phyloP scores from a whole-genome alignment of 2,888 invertebrate species.

The Belgica antarctica region DNA sequence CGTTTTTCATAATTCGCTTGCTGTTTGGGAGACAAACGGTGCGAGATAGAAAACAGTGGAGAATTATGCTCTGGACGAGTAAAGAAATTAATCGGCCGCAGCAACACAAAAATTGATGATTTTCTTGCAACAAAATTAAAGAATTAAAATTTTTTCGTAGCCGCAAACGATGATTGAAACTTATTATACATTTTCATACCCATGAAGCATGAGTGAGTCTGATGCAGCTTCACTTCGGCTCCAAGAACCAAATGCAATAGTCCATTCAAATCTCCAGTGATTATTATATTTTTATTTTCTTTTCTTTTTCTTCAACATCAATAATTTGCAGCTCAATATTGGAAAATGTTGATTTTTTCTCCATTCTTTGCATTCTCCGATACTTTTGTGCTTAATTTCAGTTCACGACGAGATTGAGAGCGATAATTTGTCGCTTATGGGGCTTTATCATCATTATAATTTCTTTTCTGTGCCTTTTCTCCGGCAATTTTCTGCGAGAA shows the following conservation, averaged over 20 bases:
- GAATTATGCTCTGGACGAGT: constrained; percentile 20
- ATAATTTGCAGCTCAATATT: constrained; percentile 26
- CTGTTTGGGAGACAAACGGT: constrained; percentile 9
- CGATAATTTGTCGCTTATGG: constrained; percentile 24
- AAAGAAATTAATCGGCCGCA: constrained; percentile 9
- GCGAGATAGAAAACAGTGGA: constrained; percentile 1
- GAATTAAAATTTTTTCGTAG: constrained; percentile 34
- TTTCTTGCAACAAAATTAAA: constrained; percentile 22
- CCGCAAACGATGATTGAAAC: constrained; percentile 43
- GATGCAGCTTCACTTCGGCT: neutral
- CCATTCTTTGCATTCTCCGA: constrained; percentile 10
- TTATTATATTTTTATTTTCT: constrained; percentile 12
- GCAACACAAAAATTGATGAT: neutral
- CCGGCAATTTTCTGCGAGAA: neutral
- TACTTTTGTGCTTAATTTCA: constrained; percentile 16
- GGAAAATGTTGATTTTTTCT: constrained; percentile 17
- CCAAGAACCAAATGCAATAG: constrained; percentile 5
- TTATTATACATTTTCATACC: constrained; percentile 40
- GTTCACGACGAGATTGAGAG: constrained; percentile 23
- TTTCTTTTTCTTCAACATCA: neutral
- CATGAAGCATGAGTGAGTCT: constrained; percentile 21
- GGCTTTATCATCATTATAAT: neutral
- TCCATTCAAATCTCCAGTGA: constrained; percentile 24
- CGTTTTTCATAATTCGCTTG: too few species aligned
- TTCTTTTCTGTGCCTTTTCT: too few species aligned